These are phyloP conservation scores for Gryllus longicercus DNA, from an alignment of 2,888 invertebrate genomes.

Conservation along the genomic window DNA sequence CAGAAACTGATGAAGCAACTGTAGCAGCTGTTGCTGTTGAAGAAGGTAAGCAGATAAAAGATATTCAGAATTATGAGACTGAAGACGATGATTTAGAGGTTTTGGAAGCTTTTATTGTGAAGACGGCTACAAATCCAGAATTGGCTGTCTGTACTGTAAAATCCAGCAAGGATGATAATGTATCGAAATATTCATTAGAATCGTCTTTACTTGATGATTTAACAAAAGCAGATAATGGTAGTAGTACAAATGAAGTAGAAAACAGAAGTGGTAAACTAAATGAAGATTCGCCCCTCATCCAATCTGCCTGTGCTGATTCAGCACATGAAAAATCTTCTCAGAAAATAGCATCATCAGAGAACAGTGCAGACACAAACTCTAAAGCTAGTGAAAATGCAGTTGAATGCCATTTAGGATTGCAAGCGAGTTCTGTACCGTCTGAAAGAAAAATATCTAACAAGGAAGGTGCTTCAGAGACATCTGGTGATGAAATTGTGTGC, in stretches of 20 bases:
- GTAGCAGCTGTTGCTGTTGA: neutral
- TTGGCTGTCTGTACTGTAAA: neutral
- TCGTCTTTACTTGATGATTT: neutral
- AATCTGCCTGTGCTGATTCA: neutral
- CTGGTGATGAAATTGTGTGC: too few species aligned
- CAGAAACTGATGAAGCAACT: neutral
- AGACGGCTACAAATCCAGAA: neutral
- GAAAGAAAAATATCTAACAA: too few species aligned
- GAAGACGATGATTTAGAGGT: neutral
- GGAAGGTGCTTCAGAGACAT: too few species aligned
- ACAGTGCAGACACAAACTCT: too few species aligned
- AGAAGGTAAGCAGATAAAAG: neutral
- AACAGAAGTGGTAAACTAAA: neutral
- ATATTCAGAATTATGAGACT: neutral
- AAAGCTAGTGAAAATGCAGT: too few species aligned
- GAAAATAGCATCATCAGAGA: too few species aligned
- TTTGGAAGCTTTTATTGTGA: slow-evolving; percentile 7
- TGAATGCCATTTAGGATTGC: too few species aligned
- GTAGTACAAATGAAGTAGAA: neutral
- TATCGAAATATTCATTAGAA: neutral
- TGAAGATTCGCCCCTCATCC: neutral
- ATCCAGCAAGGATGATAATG: neutral
- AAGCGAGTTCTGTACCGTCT: too few species aligned
- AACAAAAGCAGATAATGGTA: neutral
- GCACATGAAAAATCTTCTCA: too few species aligned